phyloP scores from a whole-genome alignment of 2,888 invertebrate species.

The Andrena flavipes region DNA sequence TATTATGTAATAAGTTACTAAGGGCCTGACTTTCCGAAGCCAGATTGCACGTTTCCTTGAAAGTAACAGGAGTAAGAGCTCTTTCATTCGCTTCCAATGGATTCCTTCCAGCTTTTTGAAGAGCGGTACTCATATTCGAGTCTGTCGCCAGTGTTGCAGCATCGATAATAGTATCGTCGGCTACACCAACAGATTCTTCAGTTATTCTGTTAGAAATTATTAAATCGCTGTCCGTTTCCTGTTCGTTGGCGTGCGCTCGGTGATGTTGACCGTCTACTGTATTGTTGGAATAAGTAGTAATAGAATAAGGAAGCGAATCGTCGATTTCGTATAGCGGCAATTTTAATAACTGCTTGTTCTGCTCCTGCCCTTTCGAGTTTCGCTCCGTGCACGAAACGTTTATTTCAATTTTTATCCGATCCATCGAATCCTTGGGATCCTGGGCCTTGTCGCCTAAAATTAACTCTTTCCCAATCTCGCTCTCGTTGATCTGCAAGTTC shows the following conservation, averaged over 20 bases:
- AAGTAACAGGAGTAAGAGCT: not conserved
- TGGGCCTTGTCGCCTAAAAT: constrained; percentile 60
- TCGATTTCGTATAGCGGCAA: constrained; percentile 19
- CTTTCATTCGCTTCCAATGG: constrained; percentile 23
- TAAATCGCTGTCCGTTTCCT: not conserved
- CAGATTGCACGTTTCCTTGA: constrained; percentile 19
- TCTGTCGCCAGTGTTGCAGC: not conserved
- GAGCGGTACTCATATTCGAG: not conserved
- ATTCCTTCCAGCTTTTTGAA: constrained; percentile 6
- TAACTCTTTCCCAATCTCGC: constrained; percentile 59
- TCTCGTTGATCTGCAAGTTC: constrained; percentile 78
- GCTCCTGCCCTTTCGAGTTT: constrained; percentile 53
- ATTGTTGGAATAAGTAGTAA: constrained; percentile 11
- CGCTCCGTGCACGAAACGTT: constrained; percentile 81
- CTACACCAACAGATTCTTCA: not conserved
- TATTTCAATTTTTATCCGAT: constrained; percentile 81
- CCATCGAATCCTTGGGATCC: constrained; percentile 67
- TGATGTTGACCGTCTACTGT: constrained; percentile 31
- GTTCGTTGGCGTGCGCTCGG: constrained; percentile 23
- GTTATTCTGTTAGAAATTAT: not conserved
- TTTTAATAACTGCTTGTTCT: constrained; percentile 45
- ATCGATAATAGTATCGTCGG: not conserved
- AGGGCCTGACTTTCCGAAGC: constrained; percentile 19
- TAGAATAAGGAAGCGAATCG: constrained; percentile 7
- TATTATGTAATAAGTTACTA: constrained; percentile 21